Percentiles rank a stretch among this genome's conserved stretches.
These are phyloP conservation scores for Ryuthela nishihirai DNA, from an alignment of 2,888 invertebrate genomes.

Conservation along the genomic window DNA sequence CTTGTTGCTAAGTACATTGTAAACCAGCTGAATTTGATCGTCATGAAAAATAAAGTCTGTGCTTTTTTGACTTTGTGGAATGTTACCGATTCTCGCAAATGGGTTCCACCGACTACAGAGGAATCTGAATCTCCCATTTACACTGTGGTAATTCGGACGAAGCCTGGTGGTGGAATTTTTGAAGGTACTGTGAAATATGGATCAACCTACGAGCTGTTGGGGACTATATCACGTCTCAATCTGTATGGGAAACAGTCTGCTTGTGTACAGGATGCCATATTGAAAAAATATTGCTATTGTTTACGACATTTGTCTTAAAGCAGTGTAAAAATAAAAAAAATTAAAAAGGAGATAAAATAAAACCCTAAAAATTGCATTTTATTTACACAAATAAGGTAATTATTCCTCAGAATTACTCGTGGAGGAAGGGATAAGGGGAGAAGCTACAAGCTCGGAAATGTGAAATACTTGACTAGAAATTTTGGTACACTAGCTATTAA, in stretches of 20 bases:
- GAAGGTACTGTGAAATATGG: constrained; percentile 65
- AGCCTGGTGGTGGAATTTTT: constrained; percentile 68
- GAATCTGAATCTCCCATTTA: constrained; percentile 52
- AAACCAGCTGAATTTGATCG: constrained; percentile 11
- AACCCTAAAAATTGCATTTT: too few relatives aligned
- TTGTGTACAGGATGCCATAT: constrained; percentile 48
- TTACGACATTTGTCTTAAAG: constrained; percentile 1
- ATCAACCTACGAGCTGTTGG: constrained; percentile 57
- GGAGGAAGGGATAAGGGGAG: too few relatives aligned
- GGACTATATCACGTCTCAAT: constrained; percentile 57
- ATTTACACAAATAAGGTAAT: too few relatives aligned
- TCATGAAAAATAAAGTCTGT: constrained; percentile 10
- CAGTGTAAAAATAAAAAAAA: too few relatives aligned
- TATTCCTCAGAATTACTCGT: too few relatives aligned
- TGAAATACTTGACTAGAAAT: too few relatives aligned
- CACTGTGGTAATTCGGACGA: constrained; percentile 61
- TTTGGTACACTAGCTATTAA: too few relatives aligned
- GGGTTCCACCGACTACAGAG: constrained; percentile 4
- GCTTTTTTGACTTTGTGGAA: constrained; percentile 3
- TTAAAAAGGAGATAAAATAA: too few relatives aligned
- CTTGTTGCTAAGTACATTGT: constrained; percentile 17
- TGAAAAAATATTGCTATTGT: constrained; percentile 51
- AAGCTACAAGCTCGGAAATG: too few relatives aligned
- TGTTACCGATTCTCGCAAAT: constrained; percentile 12
- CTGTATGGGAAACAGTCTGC: constrained; percentile 50